Conservation (phyloP, 2,113 vertebrate genomes). For the Suncus etruscus region DNA sequence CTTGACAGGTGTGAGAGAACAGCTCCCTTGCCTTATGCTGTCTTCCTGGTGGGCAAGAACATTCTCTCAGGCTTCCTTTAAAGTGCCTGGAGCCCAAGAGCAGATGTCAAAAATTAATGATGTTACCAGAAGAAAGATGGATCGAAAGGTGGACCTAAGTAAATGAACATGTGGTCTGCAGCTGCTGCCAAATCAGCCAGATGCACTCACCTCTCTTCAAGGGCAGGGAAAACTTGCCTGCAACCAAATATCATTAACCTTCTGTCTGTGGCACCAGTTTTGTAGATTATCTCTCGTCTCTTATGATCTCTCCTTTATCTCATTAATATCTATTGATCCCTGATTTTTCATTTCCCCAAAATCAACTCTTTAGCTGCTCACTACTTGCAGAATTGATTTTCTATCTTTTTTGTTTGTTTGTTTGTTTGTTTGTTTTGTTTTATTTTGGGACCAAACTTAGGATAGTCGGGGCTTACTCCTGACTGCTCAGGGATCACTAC, state of each 20-base stretch:
- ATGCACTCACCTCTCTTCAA: slow-evolving; percentile 33
- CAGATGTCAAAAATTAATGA: slow-evolving; percentile 75
- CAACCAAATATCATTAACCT: neutral
- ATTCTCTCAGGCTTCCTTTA: slow-evolving; percentile 52
- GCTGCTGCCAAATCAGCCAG: slow-evolving; percentile 7
- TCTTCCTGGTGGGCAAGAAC: slow-evolving; percentile 50
- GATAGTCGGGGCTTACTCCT: no score
- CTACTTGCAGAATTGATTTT: neutral
- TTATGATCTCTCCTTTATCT: slow-evolving; percentile 6
- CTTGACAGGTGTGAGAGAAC: slow-evolving; percentile 16
- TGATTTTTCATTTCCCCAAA: neutral
- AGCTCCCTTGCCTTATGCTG: slow-evolving; percentile 26
- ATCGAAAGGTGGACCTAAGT: slow-evolving; percentile 46
- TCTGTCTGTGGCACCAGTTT: neutral
- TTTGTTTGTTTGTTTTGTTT: no score
- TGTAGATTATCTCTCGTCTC: neutral
- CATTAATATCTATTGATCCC: neutral
- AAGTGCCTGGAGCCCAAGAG: slow-evolving; percentile 64
- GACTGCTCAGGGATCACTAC: no score
- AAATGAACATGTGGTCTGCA: slow-evolving; percentile 33
- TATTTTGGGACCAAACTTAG: no score
- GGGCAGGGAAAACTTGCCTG: slow-evolving; percentile 66
- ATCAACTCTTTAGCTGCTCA: neutral
- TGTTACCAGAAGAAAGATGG: slow-evolving; percentile 69
- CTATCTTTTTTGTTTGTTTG: neutral